These are phyloP conservation scores for Erythrolamprus reginae DNA, from an alignment of 2,113 vertebrate genomes.

Conservation along the genomic window DNA sequence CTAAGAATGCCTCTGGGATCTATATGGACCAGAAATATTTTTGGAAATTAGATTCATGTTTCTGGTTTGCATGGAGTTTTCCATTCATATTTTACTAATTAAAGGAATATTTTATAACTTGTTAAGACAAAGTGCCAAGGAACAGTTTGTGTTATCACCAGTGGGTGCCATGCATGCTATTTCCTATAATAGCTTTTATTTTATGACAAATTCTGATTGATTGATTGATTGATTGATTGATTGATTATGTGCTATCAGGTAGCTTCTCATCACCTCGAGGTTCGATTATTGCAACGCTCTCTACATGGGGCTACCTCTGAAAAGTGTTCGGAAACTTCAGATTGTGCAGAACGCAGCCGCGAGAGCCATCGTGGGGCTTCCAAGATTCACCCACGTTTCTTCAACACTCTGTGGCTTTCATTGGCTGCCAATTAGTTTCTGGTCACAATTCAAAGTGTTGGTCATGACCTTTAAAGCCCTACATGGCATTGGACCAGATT, in stretches of 20 bases:
- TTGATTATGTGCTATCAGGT: not conserved
- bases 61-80: not conserved
- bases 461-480: no score
- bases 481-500: no score
- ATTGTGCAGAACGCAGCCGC: no score
- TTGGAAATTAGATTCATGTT: not conserved
- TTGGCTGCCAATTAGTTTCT: no score
- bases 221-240: slow-evolving; percentile 9
- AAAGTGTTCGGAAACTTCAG: no score
- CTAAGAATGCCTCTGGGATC: not conserved
- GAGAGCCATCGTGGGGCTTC: no score
- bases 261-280: no score
- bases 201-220: not conserved
- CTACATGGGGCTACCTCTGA: no score
- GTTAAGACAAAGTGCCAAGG: not conserved
- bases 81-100: not conserved
- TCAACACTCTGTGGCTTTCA: no score
- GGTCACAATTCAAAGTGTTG: no score
- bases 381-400: no score
- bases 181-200: not conserved
- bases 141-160: not conserved
- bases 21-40: not conserved
- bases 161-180: not conserved
- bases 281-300: no score
- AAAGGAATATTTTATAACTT: not conserved